Base-by-base conservation (phyloP, 2,888 invertebrate genomes). In the Kryphioiulus occultus region DNA sequence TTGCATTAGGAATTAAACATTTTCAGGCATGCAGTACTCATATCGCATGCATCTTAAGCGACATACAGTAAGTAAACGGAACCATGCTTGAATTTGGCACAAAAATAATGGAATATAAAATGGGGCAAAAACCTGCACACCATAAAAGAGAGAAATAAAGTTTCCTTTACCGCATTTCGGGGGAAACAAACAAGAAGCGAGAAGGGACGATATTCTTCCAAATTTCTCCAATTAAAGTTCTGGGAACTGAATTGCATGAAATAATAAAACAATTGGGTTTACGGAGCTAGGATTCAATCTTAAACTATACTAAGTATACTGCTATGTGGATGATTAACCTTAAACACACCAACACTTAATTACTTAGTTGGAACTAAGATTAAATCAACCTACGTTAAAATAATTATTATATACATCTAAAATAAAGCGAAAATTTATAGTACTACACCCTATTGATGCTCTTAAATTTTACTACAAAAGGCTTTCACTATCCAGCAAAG, bases 161-260 rank as follows among this genome's bases (percentile, higher is more conserved):
- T 68, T 68, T 68, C 22, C 68, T 26, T 68, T 68, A 68, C 68
- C 68, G 68, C 68, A 68, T 68, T 68, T 26, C 9, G 4, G 68
- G 68, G 68, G 68, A 26, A 68, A 68, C 68, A 68, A 68, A 68
- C 68, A 68, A 68, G 68, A 68, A 68, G 68, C 68, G 22, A 68
- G 68, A 68, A 68, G 68, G 68, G 68, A 68, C 68, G 68, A 68
- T 68, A 26, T 68, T 68, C 68, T 68, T 68, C 68, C 68, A 68
- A 68, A 68, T 68, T 26, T 10, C 68, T 68, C 26, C 68, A 68
- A 68, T 22, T 68, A 68, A 68, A 22, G 12, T 22, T 68, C 68
- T 68, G 68, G 26, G 68, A 26, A 68, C 68, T 68, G 68, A 68
- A 68, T 68, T 68, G 22, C 26, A 26, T 68, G 22, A 68, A 68